These are phyloP conservation scores for Drosophila neocordata DNA, from an alignment of 1,140 invertebrate species.

Conservation along the genomic window DNA sequence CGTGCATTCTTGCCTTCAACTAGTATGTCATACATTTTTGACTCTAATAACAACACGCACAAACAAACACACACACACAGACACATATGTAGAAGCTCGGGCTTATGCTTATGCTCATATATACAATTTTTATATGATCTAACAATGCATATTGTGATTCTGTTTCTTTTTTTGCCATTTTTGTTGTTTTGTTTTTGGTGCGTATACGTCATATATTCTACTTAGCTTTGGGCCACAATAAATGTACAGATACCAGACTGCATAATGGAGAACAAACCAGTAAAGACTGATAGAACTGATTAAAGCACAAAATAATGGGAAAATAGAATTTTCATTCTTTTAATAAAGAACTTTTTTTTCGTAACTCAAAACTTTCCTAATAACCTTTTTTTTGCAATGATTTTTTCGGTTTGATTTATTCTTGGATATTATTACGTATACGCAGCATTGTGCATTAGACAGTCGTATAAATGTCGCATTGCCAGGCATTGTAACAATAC, in stretches of 20 bases:
- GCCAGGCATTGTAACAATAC: conserved; percentile 12
- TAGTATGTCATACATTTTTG: conserved; percentile 63
- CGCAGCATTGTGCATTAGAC: conserved; percentile 36
- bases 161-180: conserved; percentile 17
- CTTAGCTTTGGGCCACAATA: conserved; percentile 49
- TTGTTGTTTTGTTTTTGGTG: conserved; percentile 29
- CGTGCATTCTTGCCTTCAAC: conserved; percentile 66
- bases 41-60: conserved; percentile 58
- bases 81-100: conserved; percentile 31
- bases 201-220: conserved; percentile 62
- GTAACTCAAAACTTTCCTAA: too few relatives aligned
- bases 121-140: conserved; percentile 48
- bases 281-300: neutral
- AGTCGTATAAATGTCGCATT: conserved; percentile 49
- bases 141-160: conserved; percentile 63
- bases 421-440: conserved; percentile 47
- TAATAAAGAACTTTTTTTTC: too few relatives aligned
- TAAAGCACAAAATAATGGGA: too few relatives aligned
- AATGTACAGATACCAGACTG: conserved; percentile 19
- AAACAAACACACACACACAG: conserved; percentile 17
- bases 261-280: conserved; percentile 19
- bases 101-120: conserved; percentile 20
- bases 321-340: too few relatives aligned
- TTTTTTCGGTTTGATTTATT: too few relatives aligned
- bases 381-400: too few relatives aligned